Percentiles rank a stretch among this genome's conserved stretches.
phyloP scores from a whole-genome alignment of 2,113 vertebrate genomes.

The Catharus bicknelli region DNA sequence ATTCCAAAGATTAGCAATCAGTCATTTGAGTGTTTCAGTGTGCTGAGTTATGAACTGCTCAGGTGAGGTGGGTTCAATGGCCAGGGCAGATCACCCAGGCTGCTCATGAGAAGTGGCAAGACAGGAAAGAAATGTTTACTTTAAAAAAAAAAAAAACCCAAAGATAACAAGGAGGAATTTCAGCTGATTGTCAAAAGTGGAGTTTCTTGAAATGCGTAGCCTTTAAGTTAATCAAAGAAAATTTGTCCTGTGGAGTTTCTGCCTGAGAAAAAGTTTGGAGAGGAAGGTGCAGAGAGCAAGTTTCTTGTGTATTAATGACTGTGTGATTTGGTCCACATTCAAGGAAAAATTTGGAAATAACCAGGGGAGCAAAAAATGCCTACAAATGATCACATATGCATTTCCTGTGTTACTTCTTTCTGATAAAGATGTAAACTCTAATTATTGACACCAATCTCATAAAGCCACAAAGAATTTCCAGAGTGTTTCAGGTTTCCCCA shows the following conservation, averaged over 20 bases:
- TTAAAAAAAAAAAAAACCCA: neutral
- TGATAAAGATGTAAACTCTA: neutral
- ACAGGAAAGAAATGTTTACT: neutral
- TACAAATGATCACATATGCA: neutral
- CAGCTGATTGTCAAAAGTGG: neutral
- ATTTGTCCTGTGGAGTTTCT: neutral
- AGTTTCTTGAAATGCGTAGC: neutral
- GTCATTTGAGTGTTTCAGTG: neutral
- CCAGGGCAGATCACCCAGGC: neutral
- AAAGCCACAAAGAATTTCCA: neutral
- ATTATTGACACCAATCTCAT: neutral
- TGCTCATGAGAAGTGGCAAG: neutral
- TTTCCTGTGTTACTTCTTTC: neutral
- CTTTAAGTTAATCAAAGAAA: neutral
- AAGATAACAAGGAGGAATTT: neutral
- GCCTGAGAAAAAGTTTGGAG: neutral
- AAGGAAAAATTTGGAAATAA: neutral
- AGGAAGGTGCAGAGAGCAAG: neutral
- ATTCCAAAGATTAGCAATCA: neutral
- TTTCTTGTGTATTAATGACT: neutral
- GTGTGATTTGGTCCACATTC: neutral
- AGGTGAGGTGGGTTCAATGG: neutral
- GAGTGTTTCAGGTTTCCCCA: neutral
- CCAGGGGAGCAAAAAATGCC: rapidly evolving
- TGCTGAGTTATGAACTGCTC: neutral